These are phyloP conservation scores for Polydrusus pterygomalis DNA, from an alignment of 2,888 invertebrate genomes.

Conservation along the genomic window DNA sequence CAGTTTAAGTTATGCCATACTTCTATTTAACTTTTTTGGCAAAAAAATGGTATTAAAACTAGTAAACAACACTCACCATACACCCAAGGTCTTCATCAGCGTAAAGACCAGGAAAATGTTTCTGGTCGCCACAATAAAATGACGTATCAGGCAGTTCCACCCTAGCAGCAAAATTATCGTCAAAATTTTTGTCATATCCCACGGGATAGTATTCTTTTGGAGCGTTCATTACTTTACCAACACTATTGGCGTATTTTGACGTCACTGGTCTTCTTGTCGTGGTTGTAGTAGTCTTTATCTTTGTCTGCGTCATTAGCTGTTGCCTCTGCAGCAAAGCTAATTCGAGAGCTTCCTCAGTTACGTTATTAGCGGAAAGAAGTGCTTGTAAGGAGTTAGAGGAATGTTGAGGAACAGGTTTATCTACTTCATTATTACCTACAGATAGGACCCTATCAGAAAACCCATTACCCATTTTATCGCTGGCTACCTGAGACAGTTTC, in stretches of 20 bases:
- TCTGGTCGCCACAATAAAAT: conserved; percentile 91
- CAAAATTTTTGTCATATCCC: conserved; percentile 91
- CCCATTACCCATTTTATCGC: conserved; percentile 64
- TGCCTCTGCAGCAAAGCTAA: conserved; percentile 83
- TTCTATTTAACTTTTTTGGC: background rate
- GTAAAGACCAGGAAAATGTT: conserved; percentile 92
- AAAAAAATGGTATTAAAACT: background rate
- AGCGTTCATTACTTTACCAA: conserved; percentile 88
- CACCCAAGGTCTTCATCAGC: conserved; percentile 92
- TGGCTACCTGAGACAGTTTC: conserved; percentile 56
- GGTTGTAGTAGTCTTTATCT: conserved; percentile 69
- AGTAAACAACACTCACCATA: conserved; percentile 79
- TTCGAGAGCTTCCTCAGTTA: conserved; percentile 85
- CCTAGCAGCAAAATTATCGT: conserved; percentile 89
- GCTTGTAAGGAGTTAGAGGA: conserved; percentile 65
- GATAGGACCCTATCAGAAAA: conserved; percentile 66
- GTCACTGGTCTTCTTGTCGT: conserved; percentile 70
- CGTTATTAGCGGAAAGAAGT: conserved; percentile 80
- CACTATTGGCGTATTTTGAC: conserved; percentile 67
- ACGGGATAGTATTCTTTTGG: conserved; percentile 92
- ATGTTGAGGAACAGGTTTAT: conserved; percentile 58
- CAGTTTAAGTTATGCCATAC: background rate
- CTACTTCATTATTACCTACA: conserved; percentile 61
- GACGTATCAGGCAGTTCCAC: conserved; percentile 89
- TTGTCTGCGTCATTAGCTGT: conserved; percentile 73